Conservation (phyloP, 2,113 vertebrate genomes). For the Oryzias curvinotus region DNA sequence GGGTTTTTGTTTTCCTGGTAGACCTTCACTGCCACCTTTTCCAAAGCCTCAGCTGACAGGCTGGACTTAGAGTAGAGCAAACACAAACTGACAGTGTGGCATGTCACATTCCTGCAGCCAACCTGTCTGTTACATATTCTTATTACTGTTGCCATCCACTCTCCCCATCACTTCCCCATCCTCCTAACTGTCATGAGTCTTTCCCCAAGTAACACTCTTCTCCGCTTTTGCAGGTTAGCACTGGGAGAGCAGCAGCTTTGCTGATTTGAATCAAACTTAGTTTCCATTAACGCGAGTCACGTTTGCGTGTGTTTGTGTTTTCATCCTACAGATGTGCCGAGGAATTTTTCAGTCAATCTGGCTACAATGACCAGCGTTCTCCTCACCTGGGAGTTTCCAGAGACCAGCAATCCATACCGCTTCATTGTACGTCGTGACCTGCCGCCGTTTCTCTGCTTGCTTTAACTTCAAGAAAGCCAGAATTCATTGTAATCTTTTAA, state of each 20-base stretch:
- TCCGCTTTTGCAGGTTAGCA: constrained; percentile 42
- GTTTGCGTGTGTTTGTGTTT: constrained; percentile 40
- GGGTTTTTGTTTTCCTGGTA: constrained; percentile 50
- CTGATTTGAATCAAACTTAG: constrained; percentile 15
- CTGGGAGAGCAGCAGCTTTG: constrained; percentile 3
- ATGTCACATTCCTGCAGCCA: constrained; percentile 64
- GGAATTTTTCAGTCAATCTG: constrained; percentile 98
- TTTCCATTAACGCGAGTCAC: constrained; percentile 3
- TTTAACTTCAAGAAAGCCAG: too few species aligned
- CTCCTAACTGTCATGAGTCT: constrained; percentile 55
- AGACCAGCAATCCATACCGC: constrained; percentile 86
- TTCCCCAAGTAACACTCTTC: constrained; percentile 32
- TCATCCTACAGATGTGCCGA: constrained; percentile 86
- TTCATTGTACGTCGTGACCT: constrained; percentile 83
- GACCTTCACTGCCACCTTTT: constrained; percentile 58
- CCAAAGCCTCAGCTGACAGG: constrained; percentile 59
- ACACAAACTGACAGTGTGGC: constrained; percentile 63
- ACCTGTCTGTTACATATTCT: constrained; percentile 50
- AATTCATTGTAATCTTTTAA: too few species aligned
- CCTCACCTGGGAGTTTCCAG: constrained; percentile 96
- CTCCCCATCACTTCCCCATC: constrained; percentile 67
- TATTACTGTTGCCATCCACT: constrained; percentile 59
- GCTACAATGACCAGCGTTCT: constrained; percentile 94
- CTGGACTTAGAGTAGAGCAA: constrained; percentile 46
- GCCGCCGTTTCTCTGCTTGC: neutral